Evolutionary conservation across 1,140 invertebrate genomes (phyloP), one percentile per base, ranked within the genome.

Genomic region (Caenorhabditis remanei): DNA sequence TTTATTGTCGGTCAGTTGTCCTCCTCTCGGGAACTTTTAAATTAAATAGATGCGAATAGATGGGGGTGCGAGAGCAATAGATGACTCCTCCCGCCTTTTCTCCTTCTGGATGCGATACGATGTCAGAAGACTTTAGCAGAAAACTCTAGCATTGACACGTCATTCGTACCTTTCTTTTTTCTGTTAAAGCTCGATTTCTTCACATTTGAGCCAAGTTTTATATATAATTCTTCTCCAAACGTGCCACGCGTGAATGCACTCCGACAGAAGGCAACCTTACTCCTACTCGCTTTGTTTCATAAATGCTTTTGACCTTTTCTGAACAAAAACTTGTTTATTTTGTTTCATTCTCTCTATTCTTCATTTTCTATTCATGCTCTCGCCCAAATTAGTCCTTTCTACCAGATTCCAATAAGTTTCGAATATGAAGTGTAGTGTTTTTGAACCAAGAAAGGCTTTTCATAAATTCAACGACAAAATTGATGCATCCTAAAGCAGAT

Each of bases 1-100:
- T 79, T 79, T 79, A 79, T 50, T 53, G 71, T 53, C 71, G 71
- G 46, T 79, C 71, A 79, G 19, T 79, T 79, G 71, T 79, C 71
- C 71, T 79, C 71, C 46, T 79, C 11, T 79, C 46, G 46, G 32
- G 71, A 79, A 79, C 43, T 79, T 48, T 79, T 50, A 79, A 79
- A 79, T 79, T 79, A 79, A 79, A 79, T 79, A 50, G 71, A 32
- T 6, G 71, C 1, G 71, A n/a, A 79, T 21, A 50, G 6, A 71
- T 71, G 21, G 71, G n/a, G 41, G 43, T 5, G 16, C 6, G 24
- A 7, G 67, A 71, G 67, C 40, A 48, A 43, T 32, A 79, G 71
- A 79, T 79, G 71, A 79, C 71, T 79, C 46, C 19, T 21, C 65
- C n/a, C 19, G 43, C 14, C n/a, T 24, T n/a, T 50, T 41, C 21